These are phyloP conservation scores for Ceratitis capitata DNA, from an alignment of 1,140 invertebrate species.

Conservation along the genomic window DNA sequence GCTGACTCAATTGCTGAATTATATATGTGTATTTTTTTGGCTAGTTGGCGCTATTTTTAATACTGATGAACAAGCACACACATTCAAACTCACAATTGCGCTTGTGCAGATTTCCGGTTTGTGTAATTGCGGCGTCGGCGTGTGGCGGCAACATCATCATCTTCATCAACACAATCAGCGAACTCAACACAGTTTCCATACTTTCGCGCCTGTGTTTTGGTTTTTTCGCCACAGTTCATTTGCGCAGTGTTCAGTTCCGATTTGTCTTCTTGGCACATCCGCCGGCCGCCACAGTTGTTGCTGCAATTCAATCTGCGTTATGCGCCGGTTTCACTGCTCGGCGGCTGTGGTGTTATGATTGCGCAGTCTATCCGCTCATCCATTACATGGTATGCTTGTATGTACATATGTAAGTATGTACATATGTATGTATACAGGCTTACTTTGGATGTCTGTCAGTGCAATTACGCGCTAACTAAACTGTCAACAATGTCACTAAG, in stretches of 20 bases:
- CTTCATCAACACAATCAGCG: too few relatives aligned
- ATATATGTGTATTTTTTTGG: not conserved
- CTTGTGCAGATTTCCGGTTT: constrained; percentile 27
- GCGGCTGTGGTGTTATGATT: not conserved
- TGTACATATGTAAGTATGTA: too few relatives aligned
- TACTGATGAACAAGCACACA: not conserved
- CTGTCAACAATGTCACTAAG: constrained; percentile 2
- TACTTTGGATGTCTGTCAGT: not conserved
- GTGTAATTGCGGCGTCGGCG: not conserved
- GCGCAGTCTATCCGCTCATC: not conserved
- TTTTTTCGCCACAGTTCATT: not conserved
- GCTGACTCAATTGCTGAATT: not conserved
- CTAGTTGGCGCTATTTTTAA: not conserved
- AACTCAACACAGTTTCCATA: not conserved
- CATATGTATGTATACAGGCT: too few relatives aligned
- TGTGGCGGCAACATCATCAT: not conserved
- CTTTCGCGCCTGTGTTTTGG: not conserved
- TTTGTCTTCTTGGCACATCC: not conserved
- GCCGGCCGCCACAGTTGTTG: not conserved
- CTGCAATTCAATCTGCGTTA: constrained; percentile 15
- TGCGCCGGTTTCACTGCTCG: not conserved
- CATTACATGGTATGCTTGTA: not conserved
- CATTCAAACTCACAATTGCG: not conserved
- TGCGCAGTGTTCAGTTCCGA: constrained; percentile 2
- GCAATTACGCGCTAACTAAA: constrained; percentile 26